These are phyloP conservation scores for Caenorhabditis sp. DNA, from an alignment of 2,888 invertebrate genomes.

Conservation along the genomic window DNA sequence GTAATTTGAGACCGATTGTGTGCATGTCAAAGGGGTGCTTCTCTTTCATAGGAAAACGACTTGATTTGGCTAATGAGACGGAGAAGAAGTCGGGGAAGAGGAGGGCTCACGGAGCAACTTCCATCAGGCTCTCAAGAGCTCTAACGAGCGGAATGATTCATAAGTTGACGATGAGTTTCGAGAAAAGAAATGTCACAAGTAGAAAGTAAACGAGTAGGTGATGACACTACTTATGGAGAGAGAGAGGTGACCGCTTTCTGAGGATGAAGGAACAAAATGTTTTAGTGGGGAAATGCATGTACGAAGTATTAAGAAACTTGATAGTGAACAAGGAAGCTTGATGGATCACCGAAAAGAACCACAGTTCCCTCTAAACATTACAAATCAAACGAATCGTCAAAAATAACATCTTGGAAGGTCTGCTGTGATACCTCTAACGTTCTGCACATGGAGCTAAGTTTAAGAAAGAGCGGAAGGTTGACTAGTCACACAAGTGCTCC, in stretches of 20 bases:
- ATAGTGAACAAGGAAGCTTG: too few relatives aligned
- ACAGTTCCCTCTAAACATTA: too few relatives aligned
- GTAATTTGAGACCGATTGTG: slow-evolving; percentile 39
- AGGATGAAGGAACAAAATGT: slow-evolving; percentile 6
- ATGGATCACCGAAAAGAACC: too few relatives aligned
- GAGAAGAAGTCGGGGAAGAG: background rate
- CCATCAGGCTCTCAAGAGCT: slow-evolving; percentile 36
- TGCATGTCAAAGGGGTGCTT: slow-evolving; percentile 20
- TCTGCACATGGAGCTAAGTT: too few relatives aligned
- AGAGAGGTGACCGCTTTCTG: background rate
- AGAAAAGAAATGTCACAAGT: slow-evolving; percentile 28
- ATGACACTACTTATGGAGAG: slow-evolving; percentile 19
- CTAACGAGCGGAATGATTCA: slow-evolving; percentile 48
- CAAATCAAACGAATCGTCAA: too few relatives aligned
- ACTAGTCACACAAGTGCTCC: too few relatives aligned
- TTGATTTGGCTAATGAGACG: slow-evolving; percentile 50
- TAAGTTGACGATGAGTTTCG: slow-evolving; percentile 44
- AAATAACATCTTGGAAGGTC: too few relatives aligned
- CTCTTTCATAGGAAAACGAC: slow-evolving; percentile 40
- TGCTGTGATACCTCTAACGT: too few relatives aligned
- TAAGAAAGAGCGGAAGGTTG: too few relatives aligned
- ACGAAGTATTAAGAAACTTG: too few relatives aligned
- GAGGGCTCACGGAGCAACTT: slow-evolving; percentile 23
- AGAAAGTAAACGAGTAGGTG: slow-evolving; percentile 13
- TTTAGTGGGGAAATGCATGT: background rate